phyloP scores from a whole-genome alignment of 2,888 invertebrate genomes.

The Drosophila ezoana region DNA sequence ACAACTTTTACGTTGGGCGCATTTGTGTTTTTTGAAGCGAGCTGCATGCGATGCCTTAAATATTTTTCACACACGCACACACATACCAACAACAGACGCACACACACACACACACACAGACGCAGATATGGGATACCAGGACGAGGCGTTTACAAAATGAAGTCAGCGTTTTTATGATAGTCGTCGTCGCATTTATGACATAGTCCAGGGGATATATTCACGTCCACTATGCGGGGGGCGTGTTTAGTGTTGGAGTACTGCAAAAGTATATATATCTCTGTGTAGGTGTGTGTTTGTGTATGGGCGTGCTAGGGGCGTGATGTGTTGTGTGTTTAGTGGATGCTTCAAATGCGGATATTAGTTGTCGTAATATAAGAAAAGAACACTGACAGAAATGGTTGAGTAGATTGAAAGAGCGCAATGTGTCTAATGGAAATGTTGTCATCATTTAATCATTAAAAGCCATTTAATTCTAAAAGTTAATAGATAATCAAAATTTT shows the following conservation, averaged over 20 bases:
- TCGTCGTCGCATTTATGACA: slow-evolving; percentile 68
- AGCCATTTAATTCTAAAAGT: too few species aligned
- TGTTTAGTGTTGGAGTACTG: slow-evolving; percentile 27
- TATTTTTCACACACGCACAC: slow-evolving; percentile 36
- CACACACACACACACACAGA: background rate
- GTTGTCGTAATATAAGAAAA: slow-evolving; percentile 57
- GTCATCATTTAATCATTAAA: too few species aligned
- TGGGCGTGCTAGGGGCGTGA: slow-evolving; percentile 42
- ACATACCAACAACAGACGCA: background rate
- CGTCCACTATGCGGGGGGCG: slow-evolving; percentile 42
- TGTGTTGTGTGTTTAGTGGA: slow-evolving; percentile 63
- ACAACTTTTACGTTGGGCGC: slow-evolving; percentile 42
- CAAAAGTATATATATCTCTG: background rate
- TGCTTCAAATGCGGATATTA: slow-evolving; percentile 66
- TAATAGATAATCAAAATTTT: too few species aligned
- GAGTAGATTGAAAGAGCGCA: too few species aligned
- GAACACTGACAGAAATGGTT: slow-evolving; percentile 37
- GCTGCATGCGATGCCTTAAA: slow-evolving; percentile 52
- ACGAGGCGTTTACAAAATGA: slow-evolving; percentile 68
- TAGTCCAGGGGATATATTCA: slow-evolving; percentile 54
- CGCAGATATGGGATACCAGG: slow-evolving; percentile 19
- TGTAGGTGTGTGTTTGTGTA: slow-evolving; percentile 15
- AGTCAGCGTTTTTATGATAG: slow-evolving; percentile 73
- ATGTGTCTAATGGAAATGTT: too few species aligned
- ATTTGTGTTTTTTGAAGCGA: slow-evolving; percentile 12